phyloP scores from a whole-genome alignment of 2,113 vertebrate species.

The Marmota flaviventris region DNA sequence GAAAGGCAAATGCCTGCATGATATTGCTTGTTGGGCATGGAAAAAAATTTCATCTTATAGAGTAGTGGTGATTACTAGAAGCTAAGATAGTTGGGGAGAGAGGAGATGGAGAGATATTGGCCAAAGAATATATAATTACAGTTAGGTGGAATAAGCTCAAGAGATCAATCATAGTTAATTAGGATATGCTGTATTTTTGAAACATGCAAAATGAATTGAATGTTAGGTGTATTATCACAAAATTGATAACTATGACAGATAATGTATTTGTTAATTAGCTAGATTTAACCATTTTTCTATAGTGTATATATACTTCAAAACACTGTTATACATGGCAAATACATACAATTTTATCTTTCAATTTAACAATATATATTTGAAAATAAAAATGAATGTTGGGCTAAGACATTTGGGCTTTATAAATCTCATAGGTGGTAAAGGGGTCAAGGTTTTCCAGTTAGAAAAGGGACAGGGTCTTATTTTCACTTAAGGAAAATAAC shows the following conservation, averaged over 20 bases:
- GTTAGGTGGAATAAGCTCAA: not conserved
- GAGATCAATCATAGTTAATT: not conserved
- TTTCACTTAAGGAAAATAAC: conserved; percentile 13
- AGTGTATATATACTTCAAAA: not conserved
- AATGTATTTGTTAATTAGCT: not conserved
- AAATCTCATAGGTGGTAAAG: not conserved
- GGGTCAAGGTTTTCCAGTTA: not conserved
- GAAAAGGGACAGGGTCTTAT: not conserved
- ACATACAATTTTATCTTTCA: not conserved
- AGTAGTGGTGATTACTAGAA: not conserved
- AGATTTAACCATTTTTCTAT: not conserved
- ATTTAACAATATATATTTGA: not conserved
- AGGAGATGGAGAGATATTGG: not conserved
- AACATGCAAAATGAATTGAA: not conserved
- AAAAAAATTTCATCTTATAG: not conserved
- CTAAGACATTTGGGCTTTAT: not conserved
- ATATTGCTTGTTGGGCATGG: not conserved
- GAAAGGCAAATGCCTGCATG: not conserved
- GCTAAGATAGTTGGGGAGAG: not conserved
- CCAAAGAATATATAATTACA: not conserved
- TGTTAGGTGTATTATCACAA: not conserved
- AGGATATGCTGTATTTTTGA: not conserved
- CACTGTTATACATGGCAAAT: not conserved
- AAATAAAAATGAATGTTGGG: not conserved
- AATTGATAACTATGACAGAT: not conserved